Base-by-base conservation (phyloP, 2,113 vertebrate species). In the Brachyhypopomus gauderio region DNA sequence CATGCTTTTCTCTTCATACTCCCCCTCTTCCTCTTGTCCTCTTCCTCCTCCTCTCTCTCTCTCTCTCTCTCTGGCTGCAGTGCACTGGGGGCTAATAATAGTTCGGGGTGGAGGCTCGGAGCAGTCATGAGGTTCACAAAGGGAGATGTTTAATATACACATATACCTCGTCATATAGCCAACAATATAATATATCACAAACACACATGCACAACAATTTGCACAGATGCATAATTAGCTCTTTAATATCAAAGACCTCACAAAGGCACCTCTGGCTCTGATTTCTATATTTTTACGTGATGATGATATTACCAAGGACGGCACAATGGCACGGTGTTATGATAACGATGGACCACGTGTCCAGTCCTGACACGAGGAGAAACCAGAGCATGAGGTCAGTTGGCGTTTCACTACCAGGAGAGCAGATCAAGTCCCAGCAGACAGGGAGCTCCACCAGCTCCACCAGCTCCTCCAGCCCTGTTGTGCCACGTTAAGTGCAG, bases 21-120 rank as follows among this genome's bases (percentile, higher is more conserved):
- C 55, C 34, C 23, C 27, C 60, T 38, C 36, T 64, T 75, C 63
- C 75, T 22, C 38, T 27, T 30, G 64, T 27, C 62, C 60, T 69
- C 22, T 41, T 45, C 14, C n/a, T 60, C 12, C 30, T 23, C 48
- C 56, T 52, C 36, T 17, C 58, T 6, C 23, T 30, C 64, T 16
- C 66, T 25, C 62, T 78, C 72, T 67, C 72, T 83, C 81, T 85
- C 83, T 80, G 70, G 70, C 87, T 85, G 75, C 83, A 89, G 88
- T 90, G 83, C 81, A 80, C 80, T 81, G 80, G 75, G 59, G 79
- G 76, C 89, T 92, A 92, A 87, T 86, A 92, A 93, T 92, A 92
- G 88, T 89, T 85, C 78, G 80, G 41, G 52, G 79, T 81, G 83
- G 85, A 88, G 85, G 85, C 86, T 90, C 83, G 66, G 60, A 67